Conservation (phyloP, 2,888 invertebrate species). For the Ametastegia equiseti region DNA sequence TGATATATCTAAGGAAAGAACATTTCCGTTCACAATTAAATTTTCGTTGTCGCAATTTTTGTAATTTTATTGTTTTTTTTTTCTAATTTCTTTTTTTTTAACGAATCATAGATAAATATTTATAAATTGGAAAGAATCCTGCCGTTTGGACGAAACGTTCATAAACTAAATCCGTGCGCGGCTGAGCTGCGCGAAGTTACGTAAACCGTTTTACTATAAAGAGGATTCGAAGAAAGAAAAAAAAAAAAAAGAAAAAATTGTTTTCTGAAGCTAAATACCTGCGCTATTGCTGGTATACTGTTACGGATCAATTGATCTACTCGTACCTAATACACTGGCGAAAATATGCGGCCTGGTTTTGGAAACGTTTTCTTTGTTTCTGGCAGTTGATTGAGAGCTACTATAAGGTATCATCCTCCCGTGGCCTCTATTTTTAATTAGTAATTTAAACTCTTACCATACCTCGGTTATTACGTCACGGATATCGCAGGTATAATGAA, state of each 20-base stretch:
- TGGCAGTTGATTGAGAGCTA: too few species aligned
- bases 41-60: background rate
- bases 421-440: background rate
- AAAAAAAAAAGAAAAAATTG: background rate
- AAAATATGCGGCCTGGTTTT: background rate
- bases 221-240: too few species aligned
- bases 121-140: background rate
- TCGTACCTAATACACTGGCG: background rate
- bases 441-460: constrained; percentile 3
- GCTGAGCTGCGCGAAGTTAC: background rate
- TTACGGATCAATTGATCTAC: background rate
- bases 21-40: background rate
- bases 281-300: too few species aligned
- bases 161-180: background rate
- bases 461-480: constrained; percentile 3
- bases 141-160: background rate
- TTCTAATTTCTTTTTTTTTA: background rate
- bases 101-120: background rate
- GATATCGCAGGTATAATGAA: background rate
- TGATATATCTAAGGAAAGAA: background rate
- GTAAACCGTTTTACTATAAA: background rate
- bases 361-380: background rate
- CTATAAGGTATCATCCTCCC: too few species aligned
- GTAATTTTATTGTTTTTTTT: background rate
- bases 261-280: too few species aligned